A percentile compares a stretch with the other conserved stretches of the same genome.
Evolutionary conservation across 2,888 invertebrate genomes (phyloP).

Genomic region (Harpalus rufipes): DNA sequence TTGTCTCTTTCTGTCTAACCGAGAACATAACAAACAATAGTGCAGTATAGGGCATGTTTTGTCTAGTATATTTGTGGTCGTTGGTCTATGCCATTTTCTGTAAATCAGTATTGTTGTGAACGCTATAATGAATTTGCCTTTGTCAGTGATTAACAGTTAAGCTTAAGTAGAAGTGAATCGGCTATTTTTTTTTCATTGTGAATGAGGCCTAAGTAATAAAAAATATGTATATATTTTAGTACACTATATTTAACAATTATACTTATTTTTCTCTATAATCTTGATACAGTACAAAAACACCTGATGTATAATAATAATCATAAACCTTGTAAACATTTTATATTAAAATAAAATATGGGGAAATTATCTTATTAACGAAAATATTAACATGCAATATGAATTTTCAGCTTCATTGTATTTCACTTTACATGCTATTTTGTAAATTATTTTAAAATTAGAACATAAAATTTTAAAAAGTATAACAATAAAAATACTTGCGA

Average conservation of each 20-base stretch:
- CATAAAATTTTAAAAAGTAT: conserved; percentile 52
- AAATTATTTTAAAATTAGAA: conserved; percentile 52
- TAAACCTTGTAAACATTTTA: conserved; percentile 36
- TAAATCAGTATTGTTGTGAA: too few species aligned
- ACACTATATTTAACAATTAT: conserved; percentile 50
- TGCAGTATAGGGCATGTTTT: too few species aligned
- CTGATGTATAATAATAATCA: conserved; percentile 34
- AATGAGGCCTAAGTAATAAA: too few species aligned
- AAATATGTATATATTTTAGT: not conserved
- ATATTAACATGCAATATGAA: conserved; percentile 15
- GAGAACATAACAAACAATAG: too few species aligned
- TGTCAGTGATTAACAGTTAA: too few species aligned
- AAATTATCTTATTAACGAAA: conserved; percentile 17
- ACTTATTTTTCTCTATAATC: conserved; percentile 40
- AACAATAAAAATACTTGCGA: conserved; percentile 43
- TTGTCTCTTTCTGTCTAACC: too few species aligned
- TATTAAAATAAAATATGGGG: conserved; percentile 22
- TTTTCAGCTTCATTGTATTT: conserved; percentile 18
- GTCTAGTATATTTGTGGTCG: too few species aligned
- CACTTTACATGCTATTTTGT: conserved; percentile 11
- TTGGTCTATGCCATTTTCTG: too few species aligned
- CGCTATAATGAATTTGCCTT: too few species aligned
- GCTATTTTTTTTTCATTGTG: too few species aligned
- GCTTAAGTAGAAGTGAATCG: too few species aligned
- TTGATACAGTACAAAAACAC: conserved; percentile 52